Conservation (phyloP, 2,888 invertebrate genomes). For the Campoletis raptor region DNA sequence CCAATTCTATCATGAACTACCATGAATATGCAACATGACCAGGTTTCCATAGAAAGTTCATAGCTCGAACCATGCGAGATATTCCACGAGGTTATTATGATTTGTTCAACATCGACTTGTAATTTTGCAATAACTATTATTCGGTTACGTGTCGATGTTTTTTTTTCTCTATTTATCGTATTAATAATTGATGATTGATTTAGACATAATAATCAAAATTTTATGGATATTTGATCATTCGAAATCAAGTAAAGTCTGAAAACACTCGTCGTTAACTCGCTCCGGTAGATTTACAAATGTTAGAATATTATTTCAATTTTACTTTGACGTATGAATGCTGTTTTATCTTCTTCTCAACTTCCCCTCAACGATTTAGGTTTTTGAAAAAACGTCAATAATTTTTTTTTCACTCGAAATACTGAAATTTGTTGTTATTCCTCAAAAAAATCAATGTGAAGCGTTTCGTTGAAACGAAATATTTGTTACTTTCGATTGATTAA, state of each 20-base stretch:
- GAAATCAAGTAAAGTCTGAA: neutral
- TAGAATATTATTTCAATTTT: neutral
- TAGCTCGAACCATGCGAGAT: neutral
- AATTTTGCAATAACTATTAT: neutral
- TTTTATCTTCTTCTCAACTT: no score
- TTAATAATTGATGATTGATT: neutral
- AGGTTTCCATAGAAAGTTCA: slow-evolving; percentile 1
- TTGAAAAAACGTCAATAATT: neutral
- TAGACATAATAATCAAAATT: neutral
- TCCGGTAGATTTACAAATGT: neutral
- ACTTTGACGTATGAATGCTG: no score
- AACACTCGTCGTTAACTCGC: neutral
- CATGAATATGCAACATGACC: neutral
- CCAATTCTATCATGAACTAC: neutral
- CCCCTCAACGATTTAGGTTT: neutral
- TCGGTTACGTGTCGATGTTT: neutral
- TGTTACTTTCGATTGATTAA: neutral
- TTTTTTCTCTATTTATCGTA: neutral
- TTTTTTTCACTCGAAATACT: neutral
- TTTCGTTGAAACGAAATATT: neutral
- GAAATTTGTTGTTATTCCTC: neutral
- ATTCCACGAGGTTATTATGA: neutral
- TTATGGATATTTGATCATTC: neutral
- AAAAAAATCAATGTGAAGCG: neutral
- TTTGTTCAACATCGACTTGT: neutral